Evolutionary conservation across 2,113 vertebrate species (phyloP).

Genomic region (Oxygymnocypris stewartii): DNA sequence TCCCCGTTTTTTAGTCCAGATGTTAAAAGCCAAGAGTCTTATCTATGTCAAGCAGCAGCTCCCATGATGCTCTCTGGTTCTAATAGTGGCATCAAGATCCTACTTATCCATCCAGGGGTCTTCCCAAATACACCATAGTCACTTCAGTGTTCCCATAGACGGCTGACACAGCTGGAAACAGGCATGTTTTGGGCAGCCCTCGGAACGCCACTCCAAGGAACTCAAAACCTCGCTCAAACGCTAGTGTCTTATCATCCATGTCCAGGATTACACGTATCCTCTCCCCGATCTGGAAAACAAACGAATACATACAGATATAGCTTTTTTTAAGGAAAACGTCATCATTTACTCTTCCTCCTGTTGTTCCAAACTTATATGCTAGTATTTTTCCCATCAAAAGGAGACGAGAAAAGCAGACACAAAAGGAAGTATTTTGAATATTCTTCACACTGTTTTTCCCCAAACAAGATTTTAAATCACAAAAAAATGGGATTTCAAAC

Average conservation of each 20-base stretch:
- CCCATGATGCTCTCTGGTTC: constrained; percentile 44
- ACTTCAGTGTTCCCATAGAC: constrained; percentile 99
- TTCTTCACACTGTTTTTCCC: neutral
- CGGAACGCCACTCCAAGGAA: constrained; percentile 97
- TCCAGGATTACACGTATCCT: constrained; percentile 98
- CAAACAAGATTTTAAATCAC: neutral
- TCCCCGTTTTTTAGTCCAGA: constrained; percentile 30
- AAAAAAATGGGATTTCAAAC: neutral
- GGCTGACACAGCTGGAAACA: constrained; percentile 97
- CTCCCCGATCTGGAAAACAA: constrained; percentile 88
- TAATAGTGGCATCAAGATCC: constrained; percentile 20
- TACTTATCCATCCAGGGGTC: constrained; percentile 89
- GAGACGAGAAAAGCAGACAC: neutral
- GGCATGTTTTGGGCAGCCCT: constrained; percentile 93
- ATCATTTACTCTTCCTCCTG: neutral
- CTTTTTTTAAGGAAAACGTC: neutral
- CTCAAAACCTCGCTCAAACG: constrained; percentile 97
- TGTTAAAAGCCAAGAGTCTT: constrained; percentile 54
- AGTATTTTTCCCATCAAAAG: neutral
- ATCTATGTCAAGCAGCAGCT: constrained; percentile 46
- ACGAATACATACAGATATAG: neutral
- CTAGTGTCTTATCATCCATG: constrained; percentile 99
- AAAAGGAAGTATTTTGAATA: neutral
- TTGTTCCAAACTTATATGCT: neutral
- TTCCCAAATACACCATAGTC: constrained; percentile 99